Base-by-base conservation (phyloP, 2,888 invertebrate species). In the Nezara viridula region DNA sequence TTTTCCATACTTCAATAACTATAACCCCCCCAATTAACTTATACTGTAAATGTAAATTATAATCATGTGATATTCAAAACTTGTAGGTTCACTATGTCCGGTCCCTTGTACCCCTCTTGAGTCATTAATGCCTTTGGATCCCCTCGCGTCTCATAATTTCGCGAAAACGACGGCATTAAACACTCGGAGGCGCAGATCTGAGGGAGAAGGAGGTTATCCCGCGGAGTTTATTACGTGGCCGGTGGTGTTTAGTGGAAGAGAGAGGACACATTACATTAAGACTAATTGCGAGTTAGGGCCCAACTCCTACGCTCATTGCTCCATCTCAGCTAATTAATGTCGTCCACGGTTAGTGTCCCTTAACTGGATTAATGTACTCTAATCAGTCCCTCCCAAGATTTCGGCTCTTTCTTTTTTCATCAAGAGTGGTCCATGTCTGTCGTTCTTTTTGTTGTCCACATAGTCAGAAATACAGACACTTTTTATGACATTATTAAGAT, bases 221-320 rank as follows among this genome's bases (percentile, higher is more conserved):
- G 32, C 2, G 37, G 21, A 19, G 19, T 32, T 73, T 73, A 73
- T 73, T 37, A 73, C 66, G 6, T 32, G 6, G 66, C 32, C 66
- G 66, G 66, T 19, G 32, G 27, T 19, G 32, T 37, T 73, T 73
- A 73, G 66, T 73, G 32, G 66, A 73, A 73, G 66, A 73, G 66
- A 73, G 32, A 73, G 66, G 66, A 73, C 66, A 73, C 66, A 73
- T 73, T 73, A 47, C 81, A 81, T 81, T 81, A 81, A 81, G 81
- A 81, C 81, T 81, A 81, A 81, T 73, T 73, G 66, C n/a, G 7
- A 60, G 27, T 60, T 60, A 60, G 60, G 40, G 21, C 4, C 16
- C 2, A 24, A 81, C 81, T 81, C 81, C 81, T 47, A 81, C 81
- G 81, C 81, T 81, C n/a, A 86, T 86, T 37, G 55, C 55, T 16